phyloP scores from a whole-genome alignment of 2,113 vertebrate species.

The Nettapus auritus region DNA sequence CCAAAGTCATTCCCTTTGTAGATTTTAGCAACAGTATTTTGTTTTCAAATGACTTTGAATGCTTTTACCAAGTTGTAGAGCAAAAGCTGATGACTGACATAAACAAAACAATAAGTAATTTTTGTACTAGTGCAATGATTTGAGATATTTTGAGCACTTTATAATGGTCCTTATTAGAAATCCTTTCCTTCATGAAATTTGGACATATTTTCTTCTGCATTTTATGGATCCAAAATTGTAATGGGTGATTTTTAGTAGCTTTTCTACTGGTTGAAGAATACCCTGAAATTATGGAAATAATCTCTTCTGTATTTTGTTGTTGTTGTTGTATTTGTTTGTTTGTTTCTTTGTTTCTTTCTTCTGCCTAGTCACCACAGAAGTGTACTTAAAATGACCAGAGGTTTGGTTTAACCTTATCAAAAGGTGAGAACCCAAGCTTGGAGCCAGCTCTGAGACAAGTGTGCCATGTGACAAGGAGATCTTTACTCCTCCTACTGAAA shows the following conservation, averaged over 20 bases:
- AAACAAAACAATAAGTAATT: not conserved
- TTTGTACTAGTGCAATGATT: fast-evolving
- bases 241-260: fast-evolving
- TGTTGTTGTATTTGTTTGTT: too few species aligned
- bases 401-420: not conserved
- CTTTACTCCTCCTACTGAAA: not conserved
- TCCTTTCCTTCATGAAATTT: not conserved
- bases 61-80: not conserved
- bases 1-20: not conserved
- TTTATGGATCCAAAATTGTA: not conserved
- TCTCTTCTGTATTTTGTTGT: not conserved
- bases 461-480: not conserved
- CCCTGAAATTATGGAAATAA: not conserved
- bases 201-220: not conserved
- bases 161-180: not conserved
- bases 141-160: not conserved
- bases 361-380: not conserved
- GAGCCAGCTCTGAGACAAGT: not conserved
- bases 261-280: not conserved
- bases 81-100: not conserved
- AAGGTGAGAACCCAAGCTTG: not conserved
- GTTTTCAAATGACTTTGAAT: not conserved
- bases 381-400: not conserved
- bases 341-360: not conserved
- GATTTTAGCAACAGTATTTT: not conserved